These are phyloP conservation scores for Aphaenogaster rudis DNA, from an alignment of 1,140 invertebrate genomes.

Conservation along the genomic window DNA sequence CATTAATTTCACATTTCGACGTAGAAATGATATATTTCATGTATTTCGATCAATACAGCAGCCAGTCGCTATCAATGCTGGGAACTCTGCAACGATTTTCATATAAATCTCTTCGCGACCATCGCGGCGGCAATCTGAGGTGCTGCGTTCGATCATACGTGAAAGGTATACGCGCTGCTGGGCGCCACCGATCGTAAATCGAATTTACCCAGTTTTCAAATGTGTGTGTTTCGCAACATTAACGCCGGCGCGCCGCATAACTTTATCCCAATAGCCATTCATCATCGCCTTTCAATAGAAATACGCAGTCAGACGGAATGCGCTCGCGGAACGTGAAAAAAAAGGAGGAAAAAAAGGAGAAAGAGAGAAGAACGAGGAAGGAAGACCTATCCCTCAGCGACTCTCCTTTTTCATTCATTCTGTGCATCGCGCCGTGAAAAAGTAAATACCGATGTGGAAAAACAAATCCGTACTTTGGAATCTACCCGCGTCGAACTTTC, in stretches of 20 bases:
- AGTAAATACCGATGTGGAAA: conserved; percentile 83
- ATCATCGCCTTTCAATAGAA: conserved; percentile 82
- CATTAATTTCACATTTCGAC: conserved; percentile 8
- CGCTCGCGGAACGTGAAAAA: conserved; percentile 33
- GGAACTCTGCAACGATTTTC: conserved; percentile 10
- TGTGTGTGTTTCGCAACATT: conserved; percentile 83
- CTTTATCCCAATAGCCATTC: conserved; percentile 85
- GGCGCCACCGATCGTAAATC: conserved; percentile 76
- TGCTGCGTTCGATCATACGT: conserved; percentile 41
- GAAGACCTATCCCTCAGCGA: conserved; percentile 33
- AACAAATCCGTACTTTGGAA: conserved; percentile 84
- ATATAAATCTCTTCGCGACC: conserved; percentile 54
- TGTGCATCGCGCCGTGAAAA: conserved; percentile 77
- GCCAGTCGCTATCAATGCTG: not conserved
- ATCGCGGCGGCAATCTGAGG: conserved; percentile 52
- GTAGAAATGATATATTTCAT: not conserved
- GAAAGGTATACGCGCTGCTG: conserved; percentile 37
- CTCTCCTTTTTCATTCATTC: conserved; percentile 75
- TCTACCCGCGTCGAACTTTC: conserved; percentile 78
- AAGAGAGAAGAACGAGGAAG: not conserved
- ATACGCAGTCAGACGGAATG: conserved; percentile 79
- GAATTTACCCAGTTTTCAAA: conserved; percentile 82
- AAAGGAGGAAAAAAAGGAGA: not conserved
- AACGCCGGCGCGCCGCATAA: conserved; percentile 81
- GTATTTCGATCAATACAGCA: conserved; percentile 24